phyloP scores from a whole-genome alignment of 2,797 vertebrate species.

The Poeciliopsis presidionis region DNA sequence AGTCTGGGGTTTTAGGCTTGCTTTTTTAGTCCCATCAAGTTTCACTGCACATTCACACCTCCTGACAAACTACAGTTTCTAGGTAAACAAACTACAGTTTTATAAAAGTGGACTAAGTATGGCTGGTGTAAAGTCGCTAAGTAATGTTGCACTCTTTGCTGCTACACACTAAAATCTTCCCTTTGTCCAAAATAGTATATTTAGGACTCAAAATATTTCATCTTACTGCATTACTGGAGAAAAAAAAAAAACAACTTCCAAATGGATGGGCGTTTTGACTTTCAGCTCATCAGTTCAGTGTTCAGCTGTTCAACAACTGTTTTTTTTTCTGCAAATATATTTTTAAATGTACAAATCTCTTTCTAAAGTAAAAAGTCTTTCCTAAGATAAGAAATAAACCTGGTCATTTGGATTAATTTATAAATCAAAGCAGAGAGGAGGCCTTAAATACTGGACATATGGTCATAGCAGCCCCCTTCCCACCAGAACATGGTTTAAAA shows the following conservation, averaged over 20 bases:
- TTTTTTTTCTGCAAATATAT: slow-evolving; percentile 19
- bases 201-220: not conserved
- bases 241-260: not conserved
- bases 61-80: no score
- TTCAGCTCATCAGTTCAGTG: slow-evolving; percentile 24
- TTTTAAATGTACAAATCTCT: slow-evolving; percentile 32
- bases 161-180: not conserved
- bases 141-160: not conserved
- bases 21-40: no score
- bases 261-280: slow-evolving; percentile 15
- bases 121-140: no score
- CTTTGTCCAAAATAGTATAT: not conserved
- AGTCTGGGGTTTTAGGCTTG: no score
- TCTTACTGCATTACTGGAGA: not conserved
- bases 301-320: not conserved
- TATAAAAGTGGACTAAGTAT: no score
- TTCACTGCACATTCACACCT: no score
- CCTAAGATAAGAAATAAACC: not conserved
- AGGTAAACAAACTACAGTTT: no score
- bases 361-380: not conserved
- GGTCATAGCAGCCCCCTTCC: slow-evolving; percentile 19
- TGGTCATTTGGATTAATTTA: not conserved
- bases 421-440: not conserved
- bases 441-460: slow-evolving; percentile 31
- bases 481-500: slow-evolving; percentile 30